Evolutionary conservation across 2,888 invertebrate genomes (phyloP).

Genomic region (Conops quadrifasciatus): DNA sequence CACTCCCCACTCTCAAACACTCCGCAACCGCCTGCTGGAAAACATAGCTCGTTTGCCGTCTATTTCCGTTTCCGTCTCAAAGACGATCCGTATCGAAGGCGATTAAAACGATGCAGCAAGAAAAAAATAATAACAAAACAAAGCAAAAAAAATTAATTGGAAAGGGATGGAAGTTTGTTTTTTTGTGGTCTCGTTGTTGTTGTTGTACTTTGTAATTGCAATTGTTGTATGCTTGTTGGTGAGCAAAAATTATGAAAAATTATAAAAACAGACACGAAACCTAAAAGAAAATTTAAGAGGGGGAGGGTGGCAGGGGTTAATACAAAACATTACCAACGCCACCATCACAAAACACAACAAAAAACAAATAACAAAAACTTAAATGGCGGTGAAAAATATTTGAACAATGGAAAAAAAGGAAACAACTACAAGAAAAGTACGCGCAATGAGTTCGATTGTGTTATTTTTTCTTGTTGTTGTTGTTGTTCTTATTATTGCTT

Average conservation of each 20-base stretch:
- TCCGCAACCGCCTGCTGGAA: too few relatives aligned
- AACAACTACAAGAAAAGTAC: background rate
- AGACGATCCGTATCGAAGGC: slow-evolving; percentile 38
- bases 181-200: too few relatives aligned
- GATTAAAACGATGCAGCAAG: slow-evolving; percentile 32
- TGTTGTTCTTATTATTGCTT: slow-evolving; percentile 23
- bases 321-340: background rate
- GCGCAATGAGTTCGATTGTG: slow-evolving; percentile 34
- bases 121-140: slow-evolving; percentile 8
- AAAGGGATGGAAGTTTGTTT: slow-evolving; percentile 8
- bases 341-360: slow-evolving; percentile 3
- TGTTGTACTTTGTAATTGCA: too few relatives aligned
- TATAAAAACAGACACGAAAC: slow-evolving; percentile 18
- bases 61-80: slow-evolving; percentile 39
- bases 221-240: slow-evolving; percentile 4
- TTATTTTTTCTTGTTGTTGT: slow-evolving; percentile 24
- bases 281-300: background rate
- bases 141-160: background rate
- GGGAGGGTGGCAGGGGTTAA: background rate
- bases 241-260: slow-evolving; percentile 25
- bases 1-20: background rate
- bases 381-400: background rate
- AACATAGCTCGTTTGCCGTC: slow-evolving; percentile 23
- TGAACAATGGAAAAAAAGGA: background rate
- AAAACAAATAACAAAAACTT: background rate